These are phyloP conservation scores for Apotomis betuletana DNA, from an alignment of 2,888 invertebrate species.

Conservation along the genomic window DNA sequence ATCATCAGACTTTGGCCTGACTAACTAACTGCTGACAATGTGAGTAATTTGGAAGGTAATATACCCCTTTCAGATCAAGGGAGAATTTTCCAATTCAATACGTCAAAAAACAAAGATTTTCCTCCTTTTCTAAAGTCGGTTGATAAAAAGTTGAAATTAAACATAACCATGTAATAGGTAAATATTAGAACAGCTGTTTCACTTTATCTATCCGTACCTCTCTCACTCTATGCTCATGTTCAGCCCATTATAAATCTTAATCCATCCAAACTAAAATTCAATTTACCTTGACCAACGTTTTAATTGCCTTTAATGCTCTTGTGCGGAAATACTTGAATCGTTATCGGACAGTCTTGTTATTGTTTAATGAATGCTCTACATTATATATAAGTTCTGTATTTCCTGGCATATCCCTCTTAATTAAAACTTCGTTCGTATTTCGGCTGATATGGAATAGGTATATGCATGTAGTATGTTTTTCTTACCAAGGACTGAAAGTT, in stretches of 20 bases:
- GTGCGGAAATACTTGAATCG: slow-evolving; percentile 15
- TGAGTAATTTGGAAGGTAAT: too few relatives aligned
- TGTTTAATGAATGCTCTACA: neutral
- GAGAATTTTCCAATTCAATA: too few relatives aligned
- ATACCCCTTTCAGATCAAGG: too few relatives aligned
- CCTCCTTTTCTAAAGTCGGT: too few relatives aligned
- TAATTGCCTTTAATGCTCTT: neutral
- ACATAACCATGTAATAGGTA: neutral
- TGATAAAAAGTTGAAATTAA: too few relatives aligned
- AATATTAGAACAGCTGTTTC: neutral
- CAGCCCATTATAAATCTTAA: neutral
- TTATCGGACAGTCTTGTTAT: slow-evolving; percentile 15
- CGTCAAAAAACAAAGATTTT: too few relatives aligned
- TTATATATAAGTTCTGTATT: neutral
- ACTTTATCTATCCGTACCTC: neutral
- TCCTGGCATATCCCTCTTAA: neutral
- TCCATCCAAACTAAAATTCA: neutral
- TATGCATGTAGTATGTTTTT: too few relatives aligned
- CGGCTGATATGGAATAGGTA: too few relatives aligned
- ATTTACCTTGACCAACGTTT: neutral
- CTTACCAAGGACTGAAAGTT: too few relatives aligned
- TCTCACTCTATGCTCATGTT: neutral
- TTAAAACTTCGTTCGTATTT: too few relatives aligned
- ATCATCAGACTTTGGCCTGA: too few relatives aligned
- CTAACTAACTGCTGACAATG: too few relatives aligned